phyloP scores from a whole-genome alignment of 2,888 invertebrate genomes.

The Drosophila pseudotakahashii region DNA sequence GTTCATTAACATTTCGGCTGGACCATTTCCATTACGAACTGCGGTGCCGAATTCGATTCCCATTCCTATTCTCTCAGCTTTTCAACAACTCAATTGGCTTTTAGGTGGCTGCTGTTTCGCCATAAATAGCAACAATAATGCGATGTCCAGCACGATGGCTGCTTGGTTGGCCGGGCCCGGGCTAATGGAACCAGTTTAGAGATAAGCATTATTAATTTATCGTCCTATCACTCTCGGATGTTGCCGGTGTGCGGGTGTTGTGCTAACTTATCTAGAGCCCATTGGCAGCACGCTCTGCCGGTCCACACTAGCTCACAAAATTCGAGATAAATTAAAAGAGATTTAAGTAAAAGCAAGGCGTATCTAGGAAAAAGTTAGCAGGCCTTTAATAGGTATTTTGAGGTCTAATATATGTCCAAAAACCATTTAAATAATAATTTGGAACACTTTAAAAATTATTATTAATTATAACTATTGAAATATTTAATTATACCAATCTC shows the following conservation, averaged over 20 bases:
- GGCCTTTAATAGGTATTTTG: too few relatives aligned
- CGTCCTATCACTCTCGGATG: slow-evolving; percentile 46
- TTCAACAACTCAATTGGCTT: slow-evolving; percentile 58
- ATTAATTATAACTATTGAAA: not conserved
- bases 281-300: slow-evolving; percentile 29
- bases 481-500: not conserved
- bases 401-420: too few relatives aligned
- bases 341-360: too few relatives aligned
- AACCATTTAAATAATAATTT: too few relatives aligned
- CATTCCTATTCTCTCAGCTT: slow-evolving; percentile 20
- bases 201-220: slow-evolving; percentile 73
- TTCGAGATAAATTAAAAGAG: too few relatives aligned
- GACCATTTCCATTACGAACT: slow-evolving; percentile 36
- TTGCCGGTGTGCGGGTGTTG: slow-evolving; percentile 64
- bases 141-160: slow-evolving; percentile 26
- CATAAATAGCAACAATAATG: slow-evolving; percentile 57
- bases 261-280: slow-evolving; percentile 35
- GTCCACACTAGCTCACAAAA: slow-evolving; percentile 43
- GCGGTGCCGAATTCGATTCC: slow-evolving; percentile 44
- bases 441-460: too few relatives aligned
- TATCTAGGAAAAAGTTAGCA: too few relatives aligned
- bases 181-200: slow-evolving; percentile 77
- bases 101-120: slow-evolving; percentile 33
- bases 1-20: slow-evolving; percentile 52
- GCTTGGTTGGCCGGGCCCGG: not conserved